These are phyloP conservation scores for Philopotamus ludificatus DNA, from an alignment of 1,140 invertebrate genomes.

Conservation along the genomic window DNA sequence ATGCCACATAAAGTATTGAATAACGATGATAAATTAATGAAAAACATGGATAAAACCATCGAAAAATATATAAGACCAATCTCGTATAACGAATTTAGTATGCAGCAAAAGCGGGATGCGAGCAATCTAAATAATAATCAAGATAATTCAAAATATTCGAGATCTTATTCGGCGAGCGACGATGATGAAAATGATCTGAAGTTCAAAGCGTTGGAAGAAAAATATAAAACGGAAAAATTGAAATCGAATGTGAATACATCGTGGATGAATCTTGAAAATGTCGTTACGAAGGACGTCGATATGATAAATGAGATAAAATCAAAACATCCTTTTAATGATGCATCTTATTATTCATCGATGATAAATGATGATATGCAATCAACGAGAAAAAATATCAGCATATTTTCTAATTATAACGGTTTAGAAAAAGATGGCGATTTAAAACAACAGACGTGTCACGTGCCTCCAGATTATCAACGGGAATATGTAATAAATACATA, in stretches of 20 bases:
- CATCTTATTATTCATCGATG: not conserved
- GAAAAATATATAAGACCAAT: not conserved
- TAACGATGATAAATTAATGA: not conserved
- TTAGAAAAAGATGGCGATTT: not conserved
- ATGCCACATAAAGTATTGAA: not conserved
- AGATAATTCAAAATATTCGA: no score
- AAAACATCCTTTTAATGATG: no score
- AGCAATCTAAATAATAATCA: no score
- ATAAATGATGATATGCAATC: not conserved
- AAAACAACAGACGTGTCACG: not conserved
- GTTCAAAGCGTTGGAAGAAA: constrained; percentile 34
- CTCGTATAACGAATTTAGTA: no score
- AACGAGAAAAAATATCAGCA: not conserved
- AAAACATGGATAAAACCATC: not conserved
- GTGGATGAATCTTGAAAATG: no score
- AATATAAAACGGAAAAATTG: constrained; percentile 32
- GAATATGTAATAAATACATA: not conserved
- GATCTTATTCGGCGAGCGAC: no score
- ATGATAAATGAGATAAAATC: no score
- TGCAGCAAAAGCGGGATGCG: no score
- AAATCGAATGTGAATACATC: no score
- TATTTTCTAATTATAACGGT: no score
- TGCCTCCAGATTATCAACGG: not conserved
- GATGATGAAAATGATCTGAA: constrained; percentile 38
- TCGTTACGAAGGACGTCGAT: no score